Evolutionary conservation across 2,888 invertebrate species (phyloP), one percentile per base, ranked within the genome.

Genomic region (Carcina quercana): DNA sequence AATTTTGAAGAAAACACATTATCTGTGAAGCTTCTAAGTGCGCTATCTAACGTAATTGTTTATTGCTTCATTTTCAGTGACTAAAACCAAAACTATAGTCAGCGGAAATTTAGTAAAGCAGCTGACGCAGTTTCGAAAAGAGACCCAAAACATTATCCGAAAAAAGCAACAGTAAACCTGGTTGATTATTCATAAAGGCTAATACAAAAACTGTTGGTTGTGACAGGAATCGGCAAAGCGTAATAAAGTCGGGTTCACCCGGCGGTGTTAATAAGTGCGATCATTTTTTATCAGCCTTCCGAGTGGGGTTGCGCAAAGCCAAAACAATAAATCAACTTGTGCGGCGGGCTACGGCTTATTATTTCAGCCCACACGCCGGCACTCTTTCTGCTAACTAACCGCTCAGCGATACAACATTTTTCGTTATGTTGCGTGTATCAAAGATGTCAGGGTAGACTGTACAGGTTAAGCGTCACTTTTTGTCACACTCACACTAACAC

Each of bases 231-330:
- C 49, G 61, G 59, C 54, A 62, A 57, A 58, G 56, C 59, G 57
- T 67, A 72, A 74, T 74, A 69, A 70, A 73, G 66, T 65, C 58
- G 62, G 56, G 59, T 58, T 61, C 59, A 59, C 57, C 53, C 63
- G 51, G 59, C 54, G 62, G 62, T 72, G 73, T 78, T 78, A 79
- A 79, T 79, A 78, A 79, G 75, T 65, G 64, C 62, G 73, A 75
- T 78, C 73, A 78, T 79, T 79, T 79, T 79, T 79, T 80, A 78
- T 68, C 69, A 61, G 56, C 59, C 61, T 70, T 71, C 71, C 68
- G 68, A 71, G 71, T 72, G 72, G 71, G 78, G 72, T 72, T 72
- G 67, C 70, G 62, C 66, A 71, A 73, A 78, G 79, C 73, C 69
- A 69, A 71, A 74, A 76, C 71, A 68, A 80, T 80, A 78, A 78